Conservation (phyloP, 2,113 vertebrate species). For the Thamnophis sirtalis region DNA sequence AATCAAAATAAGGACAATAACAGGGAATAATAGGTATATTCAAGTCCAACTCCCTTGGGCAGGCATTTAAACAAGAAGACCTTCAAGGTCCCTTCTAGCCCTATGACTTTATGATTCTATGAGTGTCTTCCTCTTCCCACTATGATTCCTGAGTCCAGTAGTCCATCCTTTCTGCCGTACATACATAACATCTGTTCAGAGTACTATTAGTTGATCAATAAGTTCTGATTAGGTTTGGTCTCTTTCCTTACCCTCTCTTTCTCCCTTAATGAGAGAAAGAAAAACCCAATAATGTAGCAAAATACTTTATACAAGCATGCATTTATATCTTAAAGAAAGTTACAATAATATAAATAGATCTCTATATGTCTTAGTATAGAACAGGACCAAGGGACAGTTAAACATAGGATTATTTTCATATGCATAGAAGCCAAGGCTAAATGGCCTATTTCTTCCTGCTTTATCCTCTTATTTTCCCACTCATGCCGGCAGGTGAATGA, state of each 20-base stretch:
- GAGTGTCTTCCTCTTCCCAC: background rate
- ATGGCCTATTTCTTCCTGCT: background rate
- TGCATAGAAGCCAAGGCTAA: background rate
- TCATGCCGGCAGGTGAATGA: background rate
- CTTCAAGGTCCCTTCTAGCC: background rate
- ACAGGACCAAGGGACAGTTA: background rate
- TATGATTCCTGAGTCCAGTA: background rate
- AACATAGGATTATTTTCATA: background rate
- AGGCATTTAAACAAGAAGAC: background rate
- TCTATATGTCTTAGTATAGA: background rate
- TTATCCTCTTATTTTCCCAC: background rate
- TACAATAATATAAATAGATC: background rate
- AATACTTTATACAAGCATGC: background rate
- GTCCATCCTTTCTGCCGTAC: too few species aligned
- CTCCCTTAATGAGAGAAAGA: background rate
- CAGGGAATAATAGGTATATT: background rate
- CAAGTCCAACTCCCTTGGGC: background rate
- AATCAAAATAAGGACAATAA: background rate
- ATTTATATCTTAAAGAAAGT: background rate
- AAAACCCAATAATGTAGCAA: background rate
- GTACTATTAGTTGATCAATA: background rate
- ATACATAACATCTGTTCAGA: background rate
- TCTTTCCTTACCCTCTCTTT: background rate
- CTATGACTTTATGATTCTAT: background rate
- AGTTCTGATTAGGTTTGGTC: background rate